phyloP scores from a whole-genome alignment of 2,797 vertebrate species.

The Intellagama lesueurii region DNA sequence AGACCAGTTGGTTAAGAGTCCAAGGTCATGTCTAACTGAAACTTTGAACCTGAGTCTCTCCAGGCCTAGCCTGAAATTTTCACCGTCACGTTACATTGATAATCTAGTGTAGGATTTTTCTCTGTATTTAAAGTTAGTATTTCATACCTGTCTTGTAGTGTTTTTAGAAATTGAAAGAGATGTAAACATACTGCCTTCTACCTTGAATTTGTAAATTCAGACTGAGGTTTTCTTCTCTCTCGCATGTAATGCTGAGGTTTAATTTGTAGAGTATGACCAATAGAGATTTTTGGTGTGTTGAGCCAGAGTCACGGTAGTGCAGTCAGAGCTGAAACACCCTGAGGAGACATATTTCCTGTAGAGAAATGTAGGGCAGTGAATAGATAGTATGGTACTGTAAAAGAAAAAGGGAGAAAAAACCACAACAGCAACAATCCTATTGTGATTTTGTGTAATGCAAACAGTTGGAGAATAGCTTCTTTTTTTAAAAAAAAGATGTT shows the following conservation, averaged over 20 bases:
- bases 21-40: not conserved
- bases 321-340: slow-evolving; percentile 76
- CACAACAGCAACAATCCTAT: slow-evolving; percentile 27
- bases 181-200: not conserved
- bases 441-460: slow-evolving; percentile 58
- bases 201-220: not conserved
- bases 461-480: not conserved
- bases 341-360: slow-evolving; percentile 62
- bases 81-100: not conserved
- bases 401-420: slow-evolving; percentile 32
- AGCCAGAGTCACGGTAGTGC: slow-evolving; percentile 71
- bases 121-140: not conserved
- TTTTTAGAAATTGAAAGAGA: not conserved
- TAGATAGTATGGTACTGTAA: slow-evolving; percentile 53
- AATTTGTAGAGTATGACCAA: slow-evolving; percentile 59
- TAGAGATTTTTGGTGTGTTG: slow-evolving; percentile 52
- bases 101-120: not conserved
- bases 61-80: no score
- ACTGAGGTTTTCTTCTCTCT: not conserved
- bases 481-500: slow-evolving; percentile 27
- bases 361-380: slow-evolving; percentile 63
- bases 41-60: not conserved
- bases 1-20: not conserved
- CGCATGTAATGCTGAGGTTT: slow-evolving; percentile 49
- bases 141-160: not conserved